Base-by-base conservation (phyloP, 2,113 vertebrate genomes). In the Entosphenus tridentatus region DNA sequence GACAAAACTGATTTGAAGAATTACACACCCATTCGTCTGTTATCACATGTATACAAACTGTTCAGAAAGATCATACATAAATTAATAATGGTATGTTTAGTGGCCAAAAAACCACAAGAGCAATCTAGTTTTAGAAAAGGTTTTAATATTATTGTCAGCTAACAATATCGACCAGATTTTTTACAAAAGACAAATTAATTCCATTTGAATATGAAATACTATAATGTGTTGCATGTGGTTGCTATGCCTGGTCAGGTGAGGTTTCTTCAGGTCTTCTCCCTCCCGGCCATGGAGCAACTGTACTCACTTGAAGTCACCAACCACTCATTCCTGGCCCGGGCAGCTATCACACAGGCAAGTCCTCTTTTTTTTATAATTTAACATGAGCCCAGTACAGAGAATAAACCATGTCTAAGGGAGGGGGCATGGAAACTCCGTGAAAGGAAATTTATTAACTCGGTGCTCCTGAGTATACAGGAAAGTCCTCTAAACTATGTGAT, bases 271-370 rank as follows among this genome's bases (percentile, higher is more conserved):
- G 86, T 96, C 68, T 84, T 85, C 78, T 81, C 80, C 2, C 73
- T 96, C 71, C 86, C 90, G 6, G 71, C 79, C 1, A 86, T 98
- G 87, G 78, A 80, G 14, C 76, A 76, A 11, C 80, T 91, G 2
- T 95, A 91, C 73, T 90, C 84, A 57, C 76, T 98, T 69, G 83
- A 96, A 75, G 80, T 95, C 8, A 87, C 86, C 70, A 68, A 70
- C 1, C 71, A 87, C 73, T 88, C 86, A 70, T 83, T 82, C 62
- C 79, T 98, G 17, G 82, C 88, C 71, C 86, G 85, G 73, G 85
- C 81, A 68, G 83, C 82, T 73, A 81, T 87, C 73, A 84, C 77
- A 75, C 86, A 85, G 77, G 93, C 96, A 84, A 56, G 81, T 39
- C 39, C 39, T 39, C 39, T 39, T 7, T 73, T 68, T 58, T 72